Evolutionary conservation across 2,888 invertebrate genomes (phyloP).

Genomic region (Aplocera efformata): DNA sequence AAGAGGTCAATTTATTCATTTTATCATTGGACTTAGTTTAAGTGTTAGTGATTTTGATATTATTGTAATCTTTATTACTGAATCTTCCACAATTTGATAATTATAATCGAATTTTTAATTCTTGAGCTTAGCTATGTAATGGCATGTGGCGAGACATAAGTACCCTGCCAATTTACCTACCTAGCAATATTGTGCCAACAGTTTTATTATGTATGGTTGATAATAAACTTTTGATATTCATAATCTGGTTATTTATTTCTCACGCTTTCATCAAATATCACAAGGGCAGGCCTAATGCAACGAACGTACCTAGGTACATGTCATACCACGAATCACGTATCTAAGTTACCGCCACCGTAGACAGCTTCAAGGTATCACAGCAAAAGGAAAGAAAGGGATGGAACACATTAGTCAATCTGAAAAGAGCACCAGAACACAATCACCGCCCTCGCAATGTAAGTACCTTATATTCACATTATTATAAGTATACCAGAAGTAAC

Average conservation of each 20-base stretch:
- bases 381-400: too few species aligned
- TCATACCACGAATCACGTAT: too few species aligned
- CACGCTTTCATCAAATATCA: slow-evolving; percentile 22
- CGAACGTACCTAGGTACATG: too few species aligned
- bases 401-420: too few species aligned
- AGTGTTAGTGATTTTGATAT: slow-evolving; percentile 21
- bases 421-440: too few species aligned
- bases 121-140: slow-evolving; percentile 42
- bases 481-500: too few species aligned
- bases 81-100: slow-evolving; percentile 15
- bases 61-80: slow-evolving; percentile 16
- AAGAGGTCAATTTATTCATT: slow-evolving; percentile 5
- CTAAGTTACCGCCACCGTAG: too few species aligned
- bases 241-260: slow-evolving; percentile 37
- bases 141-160: slow-evolving; percentile 20
- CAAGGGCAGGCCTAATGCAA: too few species aligned
- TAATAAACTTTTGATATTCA: slow-evolving; percentile 72
- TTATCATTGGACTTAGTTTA: slow-evolving; percentile 25
- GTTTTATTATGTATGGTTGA: slow-evolving; percentile 60
- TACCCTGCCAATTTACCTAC: slow-evolving; percentile 43
- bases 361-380: too few species aligned
- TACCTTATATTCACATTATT: too few species aligned
- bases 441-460: too few species aligned
- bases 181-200: slow-evolving; percentile 68
- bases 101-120: slow-evolving; percentile 23